Base-by-base conservation (phyloP, 2,113 vertebrate genomes). In the Emydocephalus ijimae region DNA sequence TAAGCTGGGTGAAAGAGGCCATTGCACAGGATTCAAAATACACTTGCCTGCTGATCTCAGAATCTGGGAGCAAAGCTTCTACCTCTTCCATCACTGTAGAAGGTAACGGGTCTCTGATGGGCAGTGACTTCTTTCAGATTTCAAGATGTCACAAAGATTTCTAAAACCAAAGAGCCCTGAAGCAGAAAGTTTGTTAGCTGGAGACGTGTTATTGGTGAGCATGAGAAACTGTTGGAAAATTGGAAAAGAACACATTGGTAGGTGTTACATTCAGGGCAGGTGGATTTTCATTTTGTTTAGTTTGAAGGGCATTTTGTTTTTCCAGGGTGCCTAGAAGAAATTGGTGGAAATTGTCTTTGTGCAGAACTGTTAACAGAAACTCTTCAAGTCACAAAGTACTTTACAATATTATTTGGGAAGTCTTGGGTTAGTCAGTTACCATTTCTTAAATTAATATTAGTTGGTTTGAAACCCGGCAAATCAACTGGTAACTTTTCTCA, bases 221-320 rank as follows among this genome's bases (percentile, higher is more conserved):
- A 99, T 0, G 97, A 98, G 89, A 98, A 95, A 85, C 97, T 98
- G 96, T 98, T 99, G 96, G 97, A 98, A 91, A 98, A 94, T 96
- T 99, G 99, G 99, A 98, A 93, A 39, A 94, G n/a, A 97, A 98
- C 94, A 97, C 97, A 0, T 99, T 98, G 99, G 99, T 99, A 98
- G 3, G 98, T 74, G 20, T 29, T 89, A 91, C 18, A 20, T 43
- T 39, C 57, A 4, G 15, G 39, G 34, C n/a, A 43, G 15, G 21
- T 48, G 10, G 7, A 23, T 7, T 48, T n/a, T 4, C 21, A 43
- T n/a, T 59, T 48, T 85, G 39, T 57, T 57, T 57, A 64, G 56
- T 29, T 34, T n/a, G 15, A 90, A 69, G n/a, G 8, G 45, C 43
- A 11, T 29, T n/a, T 6, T 9, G 4, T 48, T 34, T 59, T 61